phyloP scores from a whole-genome alignment of 2,888 invertebrate genomes.

The Celastrina argiolus region DNA sequence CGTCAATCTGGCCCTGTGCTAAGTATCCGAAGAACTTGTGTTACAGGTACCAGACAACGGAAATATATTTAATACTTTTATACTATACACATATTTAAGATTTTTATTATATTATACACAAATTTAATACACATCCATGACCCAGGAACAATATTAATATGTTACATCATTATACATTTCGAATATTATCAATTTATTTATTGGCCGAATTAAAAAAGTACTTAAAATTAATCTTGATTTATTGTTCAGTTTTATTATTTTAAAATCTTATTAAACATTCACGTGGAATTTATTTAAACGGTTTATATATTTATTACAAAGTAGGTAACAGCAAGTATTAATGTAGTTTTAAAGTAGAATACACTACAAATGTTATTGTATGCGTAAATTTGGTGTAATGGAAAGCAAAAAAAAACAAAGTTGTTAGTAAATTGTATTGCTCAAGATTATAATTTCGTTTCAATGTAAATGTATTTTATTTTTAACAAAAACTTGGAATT shows the following conservation, averaged over 20 bases:
- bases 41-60: too few species aligned
- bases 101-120: too few species aligned
- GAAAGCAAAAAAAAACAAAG: background rate
- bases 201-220: background rate
- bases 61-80: too few species aligned
- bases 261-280: background rate
- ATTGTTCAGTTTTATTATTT: background rate
- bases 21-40: too few species aligned
- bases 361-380: conserved; percentile 5
- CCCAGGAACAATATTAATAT: background rate
- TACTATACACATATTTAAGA: too few species aligned
- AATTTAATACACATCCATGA: background rate
- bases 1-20: too few species aligned
- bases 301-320: conserved; percentile 4
- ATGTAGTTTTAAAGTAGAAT: conserved; percentile 8
- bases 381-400: background rate
- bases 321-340: conserved; percentile 7
- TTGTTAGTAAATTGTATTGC: background rate
- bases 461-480: too few species aligned
- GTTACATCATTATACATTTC: too few species aligned
- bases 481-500: too few species aligned
- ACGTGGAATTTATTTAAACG: background rate
- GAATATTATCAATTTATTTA: too few species aligned
- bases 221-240: background rate
- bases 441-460: background rate